A percentile compares a stretch with the other conserved stretches of the same genome.
phyloP scores from a whole-genome alignment of 2,113 vertebrate genomes.

The Polypterus bichir region DNA sequence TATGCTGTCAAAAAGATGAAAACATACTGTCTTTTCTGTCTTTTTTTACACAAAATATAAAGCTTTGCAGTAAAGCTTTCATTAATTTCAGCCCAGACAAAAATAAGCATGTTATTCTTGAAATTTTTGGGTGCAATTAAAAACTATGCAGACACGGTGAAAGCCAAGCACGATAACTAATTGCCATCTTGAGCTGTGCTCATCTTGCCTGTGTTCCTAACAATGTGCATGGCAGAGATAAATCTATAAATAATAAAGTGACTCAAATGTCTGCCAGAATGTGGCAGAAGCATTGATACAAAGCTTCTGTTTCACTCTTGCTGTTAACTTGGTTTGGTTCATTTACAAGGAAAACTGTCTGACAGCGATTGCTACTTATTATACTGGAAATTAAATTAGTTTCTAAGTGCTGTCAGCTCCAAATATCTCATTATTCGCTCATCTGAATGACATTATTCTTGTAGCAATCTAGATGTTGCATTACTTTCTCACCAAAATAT shows the following conservation, averaged over 20 bases:
- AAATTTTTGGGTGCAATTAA: conserved; percentile 2
- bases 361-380: conserved; percentile 1
- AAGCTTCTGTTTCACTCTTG: not conserved
- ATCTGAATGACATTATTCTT: conserved; percentile 2
- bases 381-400: not conserved
- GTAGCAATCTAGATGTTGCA: not conserved
- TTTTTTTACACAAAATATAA: not conserved
- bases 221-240: not conserved
- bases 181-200: not conserved
- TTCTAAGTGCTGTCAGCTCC: conserved; percentile 3
- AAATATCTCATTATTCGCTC: not conserved
- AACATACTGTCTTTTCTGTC: not conserved
- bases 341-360: not conserved
- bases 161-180: not conserved
- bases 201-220: not conserved
- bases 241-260: conserved; percentile 1
- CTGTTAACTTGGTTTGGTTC: conserved; percentile 2
- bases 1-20: not conserved
- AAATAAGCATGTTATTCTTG: not conserved
- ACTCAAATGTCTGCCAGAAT: not conserved
- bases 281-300: not conserved
- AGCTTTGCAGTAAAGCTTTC: not conserved
- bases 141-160: not conserved
- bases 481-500: too few relatives aligned
- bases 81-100: conserved; percentile 1